These are phyloP conservation scores for Sinopyrophorus schimmeli DNA, from an alignment of 2,888 invertebrate genomes.

Conservation along the genomic window DNA sequence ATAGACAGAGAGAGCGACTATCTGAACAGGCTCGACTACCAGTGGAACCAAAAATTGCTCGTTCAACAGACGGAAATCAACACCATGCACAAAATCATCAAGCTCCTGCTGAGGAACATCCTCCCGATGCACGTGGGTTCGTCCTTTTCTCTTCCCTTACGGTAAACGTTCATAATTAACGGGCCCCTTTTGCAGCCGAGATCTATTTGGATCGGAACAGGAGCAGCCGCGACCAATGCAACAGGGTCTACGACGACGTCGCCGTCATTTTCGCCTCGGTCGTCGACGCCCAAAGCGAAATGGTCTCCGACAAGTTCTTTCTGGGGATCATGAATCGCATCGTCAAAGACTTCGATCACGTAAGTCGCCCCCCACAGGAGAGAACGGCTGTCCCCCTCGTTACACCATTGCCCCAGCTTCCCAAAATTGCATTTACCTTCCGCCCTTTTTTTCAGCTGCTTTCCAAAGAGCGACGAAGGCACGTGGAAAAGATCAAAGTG, in stretches of 20 bases:
- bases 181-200: too few species aligned
- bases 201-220: conserved; percentile 74
- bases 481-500: conserved; percentile 95
- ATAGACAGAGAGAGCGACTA: conserved; percentile 90
- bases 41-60: conserved; percentile 75
- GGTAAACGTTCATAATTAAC: neutral
- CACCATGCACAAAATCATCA: conserved; percentile 85
- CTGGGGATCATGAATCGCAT: conserved; percentile 77
- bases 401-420: too few species aligned
- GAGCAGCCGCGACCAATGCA: conserved; percentile 73
- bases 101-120: conserved; percentile 87
- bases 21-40: conserved; percentile 80
- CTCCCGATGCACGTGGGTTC: conserved; percentile 89
- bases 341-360: conserved; percentile 91
- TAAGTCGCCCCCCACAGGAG: too few species aligned
- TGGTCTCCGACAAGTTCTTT: conserved; percentile 58
- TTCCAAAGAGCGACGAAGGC: conserved; percentile 46
- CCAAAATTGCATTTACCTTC: neutral
- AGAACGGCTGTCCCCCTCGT: too few species aligned
- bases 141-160: conserved; percentile 38
- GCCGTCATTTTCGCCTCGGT: conserved; percentile 97
- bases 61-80: conserved; percentile 85
- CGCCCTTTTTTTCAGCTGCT: conserved; percentile 61
- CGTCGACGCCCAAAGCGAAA: conserved; percentile 52
- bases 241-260: conserved; percentile 82